Base-by-base conservation (phyloP, 2,113 vertebrate species). In the Strix aluco region DNA sequence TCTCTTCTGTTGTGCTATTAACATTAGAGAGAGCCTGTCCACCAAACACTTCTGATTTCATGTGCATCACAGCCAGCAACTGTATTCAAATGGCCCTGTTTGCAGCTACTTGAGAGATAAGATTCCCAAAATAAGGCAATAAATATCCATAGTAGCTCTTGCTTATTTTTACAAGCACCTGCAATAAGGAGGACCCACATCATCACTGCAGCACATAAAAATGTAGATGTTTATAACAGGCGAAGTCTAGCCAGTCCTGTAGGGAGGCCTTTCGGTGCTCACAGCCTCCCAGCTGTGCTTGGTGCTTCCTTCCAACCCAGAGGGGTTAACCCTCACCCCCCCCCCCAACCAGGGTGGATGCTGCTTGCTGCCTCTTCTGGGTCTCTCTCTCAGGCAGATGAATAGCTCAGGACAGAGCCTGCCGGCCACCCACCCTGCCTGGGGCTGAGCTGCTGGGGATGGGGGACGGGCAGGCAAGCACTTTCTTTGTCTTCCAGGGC, bases 71-170 rank as follows among this genome's bases (percentile, higher is more conserved):
- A 72, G 58, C 34, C 54, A 78, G 52, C 38, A 57, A 49, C 77
- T 74, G 47, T 82, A 88, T 81, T 95, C 74, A 95, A 75, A 86
- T 36, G 18, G 49, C 47, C 90, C 46, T 62, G 15, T 66, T 93
- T 73, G 69, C 83, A 87, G 57, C 62, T 85, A 23, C 78, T 69
- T 75, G 87, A 91, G 73, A 91, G 81, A 85, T 44, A 87, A 92
- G 91, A 59, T 67, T 89, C 54, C 59, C 74, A 25, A 93, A 91
- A 87, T 81, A 73, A 84, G 80, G 81, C 70, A 92, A 62, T 71
- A 92, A 95, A 94, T 91, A 92, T 59, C 93, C 86, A 81, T 47
- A 71, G 57, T 78, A 47, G 65, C 91, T 71, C 51, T n/a, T 58
- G 71, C 55, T 85, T 84, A 85, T 72, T 94, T 93, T 94, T 26